Conservation (phyloP, 2,113 vertebrate species). For the Pelobates fuscus region DNA sequence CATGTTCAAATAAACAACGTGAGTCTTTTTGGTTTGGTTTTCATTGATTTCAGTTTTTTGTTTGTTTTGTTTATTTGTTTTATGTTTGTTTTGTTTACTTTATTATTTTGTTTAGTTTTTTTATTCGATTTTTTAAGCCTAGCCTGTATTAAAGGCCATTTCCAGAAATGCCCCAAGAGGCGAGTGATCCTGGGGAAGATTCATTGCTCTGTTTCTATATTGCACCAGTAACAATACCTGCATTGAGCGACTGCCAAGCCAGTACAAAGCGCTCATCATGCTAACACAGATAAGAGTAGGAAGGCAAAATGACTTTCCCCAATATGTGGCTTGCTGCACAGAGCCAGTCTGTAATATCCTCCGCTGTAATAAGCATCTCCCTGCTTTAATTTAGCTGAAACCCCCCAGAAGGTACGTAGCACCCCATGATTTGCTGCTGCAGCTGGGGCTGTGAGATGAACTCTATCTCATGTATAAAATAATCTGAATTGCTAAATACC, state of each 20-base stretch:
- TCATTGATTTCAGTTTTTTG: too few species aligned
- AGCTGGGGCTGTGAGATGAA: background rate
- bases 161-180: constrained; percentile 46
- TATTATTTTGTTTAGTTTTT: too few species aligned
- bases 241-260: constrained; percentile 66
- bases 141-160: constrained; percentile 50
- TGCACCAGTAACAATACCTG: constrained; percentile 65
- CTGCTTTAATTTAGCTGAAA: constrained; percentile 10
- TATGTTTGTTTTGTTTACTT: too few species aligned
- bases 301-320: constrained; percentile 60
- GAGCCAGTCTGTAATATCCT: constrained; percentile 15
- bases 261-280: constrained; percentile 52
- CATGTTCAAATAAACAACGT: too few species aligned
- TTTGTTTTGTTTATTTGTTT: too few species aligned
- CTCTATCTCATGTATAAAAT: too few species aligned
- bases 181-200: constrained; percentile 46
- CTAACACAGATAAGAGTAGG: constrained; percentile 64
- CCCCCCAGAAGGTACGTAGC: constrained; percentile 25
- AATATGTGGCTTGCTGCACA: constrained; percentile 57
- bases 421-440: background rate
- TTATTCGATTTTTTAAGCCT: too few species aligned
- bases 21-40: too few species aligned
- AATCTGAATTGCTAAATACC: too few species aligned
- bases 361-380: constrained; percentile 43
- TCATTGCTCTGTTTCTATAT: constrained; percentile 64